These are phyloP conservation scores for Cyanoliseus patagonus DNA, from an alignment of 2,113 vertebrate species.

Conservation along the genomic window DNA sequence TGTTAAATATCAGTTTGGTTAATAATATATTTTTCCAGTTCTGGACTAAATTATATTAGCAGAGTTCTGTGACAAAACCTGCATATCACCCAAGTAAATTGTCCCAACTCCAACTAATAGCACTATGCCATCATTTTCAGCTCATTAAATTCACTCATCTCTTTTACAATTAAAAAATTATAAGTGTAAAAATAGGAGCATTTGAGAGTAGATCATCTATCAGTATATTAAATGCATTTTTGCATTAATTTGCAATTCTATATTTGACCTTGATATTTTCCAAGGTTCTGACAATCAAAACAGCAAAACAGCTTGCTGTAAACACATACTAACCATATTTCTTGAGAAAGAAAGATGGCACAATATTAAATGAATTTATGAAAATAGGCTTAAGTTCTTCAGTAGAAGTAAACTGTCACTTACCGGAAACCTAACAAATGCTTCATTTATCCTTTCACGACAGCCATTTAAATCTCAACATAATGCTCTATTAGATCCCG, in stretches of 20 bases:
- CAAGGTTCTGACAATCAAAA: slow-evolving; percentile 55
- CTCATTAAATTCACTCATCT: slow-evolving; percentile 12
- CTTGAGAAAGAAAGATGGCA: background rate
- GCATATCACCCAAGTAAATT: background rate
- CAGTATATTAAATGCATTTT: slow-evolving; percentile 30
- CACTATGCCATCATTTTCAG: background rate
- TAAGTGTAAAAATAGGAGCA: slow-evolving; percentile 37
- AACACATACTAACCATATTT: slow-evolving; percentile 10
- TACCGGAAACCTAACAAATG: background rate
- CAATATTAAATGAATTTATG: background rate
- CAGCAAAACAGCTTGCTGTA: slow-evolving; percentile 3
- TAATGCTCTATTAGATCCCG: background rate
- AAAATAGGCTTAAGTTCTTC: background rate
- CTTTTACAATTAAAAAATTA: slow-evolving; percentile 42
- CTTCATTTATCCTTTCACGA: background rate
- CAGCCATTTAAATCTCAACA: slow-evolving; percentile 12
- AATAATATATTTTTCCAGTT: background rate
- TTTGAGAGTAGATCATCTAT: slow-evolving; percentile 13
- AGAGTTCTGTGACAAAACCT: background rate
- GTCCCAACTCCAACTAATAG: background rate
- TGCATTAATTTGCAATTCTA: slow-evolving; percentile 58
- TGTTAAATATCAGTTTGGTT: background rate
- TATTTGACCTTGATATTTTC: slow-evolving; percentile 54
- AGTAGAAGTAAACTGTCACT: slow-evolving; percentile 3
- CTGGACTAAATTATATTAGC: background rate